Percentiles rank a stretch among this genome's conserved stretches.
Conservation (phyloP, 2,113 vertebrate genomes). For the Centropus unirufus region DNA sequence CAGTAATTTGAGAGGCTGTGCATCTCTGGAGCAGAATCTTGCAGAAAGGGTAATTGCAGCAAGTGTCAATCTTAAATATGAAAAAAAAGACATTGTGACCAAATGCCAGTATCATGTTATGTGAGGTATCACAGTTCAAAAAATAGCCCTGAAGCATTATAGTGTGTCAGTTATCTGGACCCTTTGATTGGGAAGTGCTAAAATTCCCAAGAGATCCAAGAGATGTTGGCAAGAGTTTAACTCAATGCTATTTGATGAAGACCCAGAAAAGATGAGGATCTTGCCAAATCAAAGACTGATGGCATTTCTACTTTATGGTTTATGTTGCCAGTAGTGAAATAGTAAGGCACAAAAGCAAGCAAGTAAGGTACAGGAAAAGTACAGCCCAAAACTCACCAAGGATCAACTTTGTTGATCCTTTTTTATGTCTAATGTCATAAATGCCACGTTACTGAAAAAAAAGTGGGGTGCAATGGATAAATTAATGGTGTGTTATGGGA, state of each 20-base stretch:
- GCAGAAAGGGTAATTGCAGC: slow-evolving; percentile 73
- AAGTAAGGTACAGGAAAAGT: not conserved
- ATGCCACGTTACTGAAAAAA: not conserved
- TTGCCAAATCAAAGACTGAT: not conserved
- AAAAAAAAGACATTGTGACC: slow-evolving; percentile 68
- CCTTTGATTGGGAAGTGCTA: slow-evolving; percentile 58
- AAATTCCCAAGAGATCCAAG: slow-evolving; percentile 38
- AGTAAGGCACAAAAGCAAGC: not conserved
- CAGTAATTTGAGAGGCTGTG: slow-evolving; percentile 72
- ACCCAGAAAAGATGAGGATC: not conserved
- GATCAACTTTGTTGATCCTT: not conserved
- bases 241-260: not conserved
- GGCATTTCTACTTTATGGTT: not conserved
- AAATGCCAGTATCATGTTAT: slow-evolving; percentile 51
- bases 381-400: not conserved
- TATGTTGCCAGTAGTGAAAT: not conserved
- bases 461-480: not conserved
- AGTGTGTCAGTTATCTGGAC: slow-evolving; percentile 29
- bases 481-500: not conserved
- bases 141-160: slow-evolving; percentile 57
- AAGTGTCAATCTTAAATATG: slow-evolving; percentile 66
- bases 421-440: not conserved
- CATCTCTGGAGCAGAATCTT: slow-evolving; percentile 63
- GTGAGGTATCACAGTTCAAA: slow-evolving; percentile 56
- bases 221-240: slow-evolving; percentile 18